These are phyloP conservation scores for Piaya cayana DNA, from an alignment of 2,113 vertebrate species.

Conservation along the genomic window DNA sequence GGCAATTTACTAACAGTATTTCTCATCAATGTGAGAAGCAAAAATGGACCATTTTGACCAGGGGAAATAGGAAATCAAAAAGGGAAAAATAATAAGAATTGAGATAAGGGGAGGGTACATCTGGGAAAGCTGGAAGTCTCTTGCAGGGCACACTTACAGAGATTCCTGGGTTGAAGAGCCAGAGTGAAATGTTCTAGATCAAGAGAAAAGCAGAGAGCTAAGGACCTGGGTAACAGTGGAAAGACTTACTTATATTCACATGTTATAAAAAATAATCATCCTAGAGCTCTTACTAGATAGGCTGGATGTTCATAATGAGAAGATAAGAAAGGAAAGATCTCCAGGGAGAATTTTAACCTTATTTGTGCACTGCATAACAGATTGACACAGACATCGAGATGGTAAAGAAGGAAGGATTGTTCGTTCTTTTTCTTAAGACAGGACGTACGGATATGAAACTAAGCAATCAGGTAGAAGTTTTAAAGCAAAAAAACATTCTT, in stretches of 20 bases:
- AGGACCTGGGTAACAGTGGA: neutral
- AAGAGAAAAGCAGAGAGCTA: neutral
- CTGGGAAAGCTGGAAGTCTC: neutral
- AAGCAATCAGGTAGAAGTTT: neutral
- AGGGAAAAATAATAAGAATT: neutral
- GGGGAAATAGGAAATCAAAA: neutral
- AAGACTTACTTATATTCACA: neutral
- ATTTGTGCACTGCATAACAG: neutral
- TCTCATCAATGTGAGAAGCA: neutral
- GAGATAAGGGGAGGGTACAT: neutral
- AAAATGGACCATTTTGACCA: neutral
- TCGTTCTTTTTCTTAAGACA: neutral
- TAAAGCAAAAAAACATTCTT: neutral
- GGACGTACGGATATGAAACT: neutral
- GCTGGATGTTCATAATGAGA: neutral
- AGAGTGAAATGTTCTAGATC: neutral
- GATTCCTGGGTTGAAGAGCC: neutral
- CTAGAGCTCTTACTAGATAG: neutral
- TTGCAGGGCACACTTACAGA: neutral
- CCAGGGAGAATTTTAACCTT: neutral
- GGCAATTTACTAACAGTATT: neutral
- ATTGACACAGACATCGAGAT: neutral
- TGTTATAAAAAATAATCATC: neutral
- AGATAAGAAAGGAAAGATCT: neutral
- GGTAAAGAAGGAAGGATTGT: neutral